Conservation (phyloP, 2,113 vertebrate species). For the Menura novaehollandiae region DNA sequence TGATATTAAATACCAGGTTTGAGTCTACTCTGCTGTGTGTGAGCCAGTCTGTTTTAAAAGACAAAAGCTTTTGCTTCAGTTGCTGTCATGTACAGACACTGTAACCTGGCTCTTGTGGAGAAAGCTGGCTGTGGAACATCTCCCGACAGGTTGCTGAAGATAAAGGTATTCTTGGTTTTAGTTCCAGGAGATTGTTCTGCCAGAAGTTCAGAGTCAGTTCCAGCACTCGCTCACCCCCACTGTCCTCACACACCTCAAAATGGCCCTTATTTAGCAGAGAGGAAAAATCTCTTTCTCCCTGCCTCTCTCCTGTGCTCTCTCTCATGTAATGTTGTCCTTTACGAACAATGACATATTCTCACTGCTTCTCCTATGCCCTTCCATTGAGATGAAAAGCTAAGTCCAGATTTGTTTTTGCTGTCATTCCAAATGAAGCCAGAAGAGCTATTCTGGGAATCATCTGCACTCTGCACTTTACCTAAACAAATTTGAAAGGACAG, state of each 20-base stretch:
- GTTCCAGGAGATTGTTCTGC: conserved; percentile 56
- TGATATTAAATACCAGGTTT: not conserved
- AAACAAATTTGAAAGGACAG: conserved; percentile 59
- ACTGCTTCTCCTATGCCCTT: conserved; percentile 26
- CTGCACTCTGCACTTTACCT: conserved; percentile 53
- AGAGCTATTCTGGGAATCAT: conserved; percentile 54
- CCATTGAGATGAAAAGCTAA: conserved; percentile 39
- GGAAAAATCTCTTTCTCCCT: conserved; percentile 1
- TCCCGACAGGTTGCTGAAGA: conserved; percentile 49
- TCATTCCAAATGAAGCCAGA: conserved; percentile 60
- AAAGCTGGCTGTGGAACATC: conserved; percentile 54
- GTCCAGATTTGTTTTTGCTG: conserved; percentile 46
- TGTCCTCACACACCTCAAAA: conserved; percentile 53
- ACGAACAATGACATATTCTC: conserved; percentile 44
- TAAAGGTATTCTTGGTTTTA: conserved; percentile 55
- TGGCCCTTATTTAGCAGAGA: conserved; percentile 20
- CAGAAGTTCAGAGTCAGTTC: conserved; percentile 63
- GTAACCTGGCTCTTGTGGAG: conserved; percentile 48
- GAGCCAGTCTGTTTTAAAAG: conserved; percentile 35
- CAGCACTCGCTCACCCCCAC: conserved; percentile 42
- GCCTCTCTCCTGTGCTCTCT: not conserved
- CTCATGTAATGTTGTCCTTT: conserved; percentile 15
- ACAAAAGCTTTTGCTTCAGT: conserved; percentile 45
- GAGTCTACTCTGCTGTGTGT: not conserved
- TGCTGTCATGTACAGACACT: conserved; percentile 27